Evolutionary conservation across 1,140 invertebrate genomes (phyloP), one percentile per base, ranked within the genome.

Genomic region (Hirudo medicinalis): DNA sequence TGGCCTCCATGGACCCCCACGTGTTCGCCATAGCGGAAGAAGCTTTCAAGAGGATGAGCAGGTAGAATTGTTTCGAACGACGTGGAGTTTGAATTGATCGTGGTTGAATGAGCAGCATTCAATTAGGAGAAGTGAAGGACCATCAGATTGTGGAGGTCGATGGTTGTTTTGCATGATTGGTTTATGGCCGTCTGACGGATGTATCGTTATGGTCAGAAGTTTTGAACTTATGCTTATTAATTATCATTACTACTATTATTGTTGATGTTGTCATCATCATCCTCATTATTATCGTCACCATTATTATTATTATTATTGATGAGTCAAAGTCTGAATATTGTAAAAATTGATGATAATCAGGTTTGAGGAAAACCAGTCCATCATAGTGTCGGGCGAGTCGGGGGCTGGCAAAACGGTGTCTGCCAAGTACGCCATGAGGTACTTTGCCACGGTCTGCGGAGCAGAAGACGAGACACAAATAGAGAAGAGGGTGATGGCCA

Each of bases 1-100:
- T 96, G 89, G 83, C 82, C 70, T 78, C 79, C 72, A 84, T 99
- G 78, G 96, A 98, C 79, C 96, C 96, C 0, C 96, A 99, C 81
- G 96, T 99, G 75, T 99, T 97, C 83, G 95, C 95, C n/a, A 91
- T 99, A 0, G 91, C 95, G 0, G 95, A 99, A 83, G 94, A 98
- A 81, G 95, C 95, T 0, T 97, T 90, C 81, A 95, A 92, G 4
- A 91, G 94, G 82, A 85, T 97, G 85, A 91, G 94, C 82, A 87
- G 92, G 88, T 89, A 76, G 25, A 22, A 22, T n/a, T 53, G 2
- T 13, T 13, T 49, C 11, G 5, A 49, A 49, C 1, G 43, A 49
- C 15, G 13, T 49, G 15, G 43, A 49, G 11, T n/a, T 15, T 63
- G 55, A n/a, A n/a, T n/a, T n/a, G n/a, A n/a, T n/a, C n/a, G n/a